Percentiles rank a stretch among this genome's conserved stretches.
Evolutionary conservation across 1,140 invertebrate species (phyloP).

Genomic region (Vanessa tameamea): DNA sequence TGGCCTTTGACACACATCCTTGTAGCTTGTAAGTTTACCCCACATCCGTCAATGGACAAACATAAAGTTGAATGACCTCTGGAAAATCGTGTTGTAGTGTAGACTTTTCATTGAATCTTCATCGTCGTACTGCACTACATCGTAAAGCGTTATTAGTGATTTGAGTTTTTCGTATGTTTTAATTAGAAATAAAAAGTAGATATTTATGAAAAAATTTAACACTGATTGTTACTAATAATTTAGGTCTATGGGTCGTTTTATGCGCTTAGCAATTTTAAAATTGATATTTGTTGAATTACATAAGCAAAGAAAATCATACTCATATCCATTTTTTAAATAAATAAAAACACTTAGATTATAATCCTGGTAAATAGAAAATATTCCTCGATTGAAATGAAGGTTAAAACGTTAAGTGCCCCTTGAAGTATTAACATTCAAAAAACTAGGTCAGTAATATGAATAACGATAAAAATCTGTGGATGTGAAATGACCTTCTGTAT

Average conservation of each 20-base stretch:
- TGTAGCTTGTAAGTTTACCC: constrained; percentile 55
- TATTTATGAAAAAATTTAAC: no score
- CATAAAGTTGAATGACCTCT: constrained; percentile 47
- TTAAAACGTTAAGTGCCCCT: constrained; percentile 9
- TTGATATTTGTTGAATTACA: no score
- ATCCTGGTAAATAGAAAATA: not conserved
- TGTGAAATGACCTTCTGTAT: constrained; percentile 34
- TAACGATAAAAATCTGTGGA: constrained; percentile 32
- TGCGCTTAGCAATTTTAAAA: no score
- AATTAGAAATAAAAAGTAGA: no score
- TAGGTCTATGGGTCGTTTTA: no score
- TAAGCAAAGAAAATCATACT: no score
- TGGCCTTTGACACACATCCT: constrained; percentile 64
- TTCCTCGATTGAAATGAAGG: constrained; percentile 7
- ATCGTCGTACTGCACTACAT: not conserved
- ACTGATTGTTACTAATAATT: no score
- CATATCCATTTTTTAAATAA: no score
- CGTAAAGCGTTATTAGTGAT: not conserved
- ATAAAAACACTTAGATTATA: not conserved
- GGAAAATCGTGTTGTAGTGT: constrained; percentile 8
- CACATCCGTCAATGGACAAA: constrained; percentile 51
- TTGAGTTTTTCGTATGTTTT: no score
- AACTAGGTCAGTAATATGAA: constrained; percentile 30
- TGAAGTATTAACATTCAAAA: constrained; percentile 11
- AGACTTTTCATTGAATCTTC: constrained; percentile 14